Conservation (phyloP, 2,113 vertebrate genomes). For the Zapus hudsonius region DNA sequence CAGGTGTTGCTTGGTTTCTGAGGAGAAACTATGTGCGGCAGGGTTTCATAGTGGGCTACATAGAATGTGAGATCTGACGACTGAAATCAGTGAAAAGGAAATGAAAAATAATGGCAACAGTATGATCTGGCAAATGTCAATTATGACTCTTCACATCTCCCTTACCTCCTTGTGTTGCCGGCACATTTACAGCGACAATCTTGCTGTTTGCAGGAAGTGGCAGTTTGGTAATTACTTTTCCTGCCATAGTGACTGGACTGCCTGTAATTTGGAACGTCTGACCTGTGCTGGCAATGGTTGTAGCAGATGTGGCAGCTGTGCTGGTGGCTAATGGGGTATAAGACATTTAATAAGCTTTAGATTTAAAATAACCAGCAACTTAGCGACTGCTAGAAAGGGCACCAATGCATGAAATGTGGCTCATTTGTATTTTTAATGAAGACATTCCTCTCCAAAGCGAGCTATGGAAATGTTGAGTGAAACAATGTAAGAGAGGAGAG, state of each 20-base stretch:
- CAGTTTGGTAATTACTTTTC: conserved; percentile 98
- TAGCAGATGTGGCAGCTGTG: conserved; percentile 91
- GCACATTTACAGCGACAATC: conserved; percentile 98
- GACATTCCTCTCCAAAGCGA: conserved; percentile 65
- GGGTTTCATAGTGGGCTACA: conserved; percentile 74
- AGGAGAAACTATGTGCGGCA: conserved; percentile 71
- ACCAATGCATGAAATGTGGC: conserved; percentile 73
- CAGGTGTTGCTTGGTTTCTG: conserved; percentile 45
- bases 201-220: conserved; percentile 99
- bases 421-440: conserved; percentile 62
- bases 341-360: conserved; percentile 86
- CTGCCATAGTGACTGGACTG: conserved; percentile 93
- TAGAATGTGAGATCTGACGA: conserved; percentile 70
- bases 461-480: conserved; percentile 69
- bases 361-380: conserved; percentile 83
- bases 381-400: conserved; percentile 79
- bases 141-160: conserved; percentile 81
- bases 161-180: conserved; percentile 98
- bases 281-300: conserved; percentile 92
- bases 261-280: conserved; percentile 98
- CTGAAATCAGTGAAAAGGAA: conserved; percentile 70
- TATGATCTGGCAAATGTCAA: conserved; percentile 81
- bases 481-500: conserved; percentile 59
- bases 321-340: conserved; percentile 93
- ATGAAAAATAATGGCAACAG: conserved; percentile 78